phyloP scores from a whole-genome alignment of 2,113 vertebrate genomes.

The Austrofundulus limnaeus region DNA sequence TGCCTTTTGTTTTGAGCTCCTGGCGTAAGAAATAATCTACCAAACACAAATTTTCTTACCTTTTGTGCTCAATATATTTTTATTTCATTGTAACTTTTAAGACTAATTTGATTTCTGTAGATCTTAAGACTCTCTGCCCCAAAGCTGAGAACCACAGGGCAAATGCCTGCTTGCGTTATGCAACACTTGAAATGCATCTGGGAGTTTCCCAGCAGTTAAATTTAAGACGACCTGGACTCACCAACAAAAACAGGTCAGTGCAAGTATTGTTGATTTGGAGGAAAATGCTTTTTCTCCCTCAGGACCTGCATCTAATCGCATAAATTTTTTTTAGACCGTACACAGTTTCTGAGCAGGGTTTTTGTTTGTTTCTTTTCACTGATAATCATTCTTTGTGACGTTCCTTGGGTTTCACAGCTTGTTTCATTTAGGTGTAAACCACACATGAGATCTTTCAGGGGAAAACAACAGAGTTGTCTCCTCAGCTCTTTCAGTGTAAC shows the following conservation, averaged over 20 bases:
- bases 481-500: conserved; percentile 14
- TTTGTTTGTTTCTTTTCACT: too few species aligned
- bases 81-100: too few species aligned
- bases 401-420: not conserved
- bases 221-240: conserved; percentile 7
- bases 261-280: conserved; percentile 17
- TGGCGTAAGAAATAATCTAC: too few species aligned
- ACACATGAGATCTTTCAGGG: too few species aligned
- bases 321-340: not conserved
- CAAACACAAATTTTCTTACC: too few species aligned
- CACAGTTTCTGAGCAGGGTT: conserved; percentile 10
- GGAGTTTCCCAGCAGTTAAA: conserved; percentile 40
- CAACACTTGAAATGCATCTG: conserved; percentile 36
- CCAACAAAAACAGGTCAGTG: conserved; percentile 37
- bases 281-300: conserved; percentile 23
- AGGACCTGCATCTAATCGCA: conserved; percentile 25
- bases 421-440: not conserved
- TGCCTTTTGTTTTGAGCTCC: too few species aligned
- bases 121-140: too few species aligned
- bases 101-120: too few species aligned
- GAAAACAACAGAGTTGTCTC: too few species aligned
- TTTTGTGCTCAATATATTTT: too few species aligned
- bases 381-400: not conserved
- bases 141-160: not conserved
- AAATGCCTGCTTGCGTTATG: conserved; percentile 19